Base-by-base conservation (phyloP, 2,797 vertebrate genomes). In the Sebastes trivittatus region DNA sequence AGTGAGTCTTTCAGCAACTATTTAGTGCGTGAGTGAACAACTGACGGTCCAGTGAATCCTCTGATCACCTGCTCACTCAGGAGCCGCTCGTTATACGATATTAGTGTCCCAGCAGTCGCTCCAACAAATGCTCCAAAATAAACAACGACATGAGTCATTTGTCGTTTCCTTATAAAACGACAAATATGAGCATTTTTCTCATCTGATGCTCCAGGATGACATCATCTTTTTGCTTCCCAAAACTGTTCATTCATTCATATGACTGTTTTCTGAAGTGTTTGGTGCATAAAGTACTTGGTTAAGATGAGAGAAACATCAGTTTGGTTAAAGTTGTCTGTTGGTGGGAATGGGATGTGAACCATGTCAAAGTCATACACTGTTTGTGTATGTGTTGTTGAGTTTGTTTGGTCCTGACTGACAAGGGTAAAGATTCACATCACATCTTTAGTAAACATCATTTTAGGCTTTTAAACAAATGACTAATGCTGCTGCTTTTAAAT, bases 21-120 rank as follows among this genome's bases (percentile, higher is more conserved):
- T 91, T 90, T 83, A 80, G 72, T 77, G 88, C 88, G 77, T 82
- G 85, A 90, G 72, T 72, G 90, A 89, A 69, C 77, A 78, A 72
- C 72, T 84, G 83, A 88, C 34, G 13, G 59, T 69, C 72, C 77
- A 74, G 13, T 84, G 78, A 66, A 49, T 75, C 52, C 65, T 81
- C 36, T 67, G 32, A 77, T 58, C 85, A 89, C 78, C 84, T 90
- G 89, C 78, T 88, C 69, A n/a, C 73, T 68, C 65, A 81, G 70
- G 66, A 81, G 70, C n/a, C 1, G 4, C 74, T 38, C 11, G 4
- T 70, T 81, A 58, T 34, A 3, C 75, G 66, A 61, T n/a, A 27
- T 29, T 52, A 56, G 58, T 22, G 58, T 74, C 66, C 52, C 38
- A 25, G 66, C 38, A 32, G 74, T 74, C 8, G 30, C 36, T 73